These are phyloP conservation scores for Pseudotriccus pelzelni DNA, from an alignment of 2,797 vertebrate genomes.

Conservation along the genomic window DNA sequence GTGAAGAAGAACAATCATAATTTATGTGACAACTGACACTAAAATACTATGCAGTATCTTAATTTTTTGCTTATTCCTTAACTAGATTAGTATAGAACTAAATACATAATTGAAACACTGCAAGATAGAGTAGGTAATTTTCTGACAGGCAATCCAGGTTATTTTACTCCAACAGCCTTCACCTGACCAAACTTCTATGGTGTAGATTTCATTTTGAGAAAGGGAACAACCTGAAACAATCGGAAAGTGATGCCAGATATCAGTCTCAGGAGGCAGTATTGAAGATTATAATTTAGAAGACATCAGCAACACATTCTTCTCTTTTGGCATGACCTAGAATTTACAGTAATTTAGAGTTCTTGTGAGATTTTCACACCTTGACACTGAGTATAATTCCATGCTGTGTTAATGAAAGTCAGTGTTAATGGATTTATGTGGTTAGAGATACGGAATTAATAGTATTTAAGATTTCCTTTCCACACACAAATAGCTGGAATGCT, in stretches of 20 bases:
- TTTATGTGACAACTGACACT: background rate
- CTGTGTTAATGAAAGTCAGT: background rate
- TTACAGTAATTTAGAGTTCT: background rate
- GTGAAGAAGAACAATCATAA: background rate
- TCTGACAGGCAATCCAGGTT: background rate
- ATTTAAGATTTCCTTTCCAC: background rate
- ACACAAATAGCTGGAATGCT: background rate
- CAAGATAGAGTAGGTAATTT: background rate
- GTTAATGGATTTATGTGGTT: background rate
- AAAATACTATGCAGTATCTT: background rate
- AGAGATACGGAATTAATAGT: background rate
- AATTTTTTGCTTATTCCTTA: background rate
- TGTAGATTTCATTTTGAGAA: background rate
- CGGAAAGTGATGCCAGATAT: background rate
- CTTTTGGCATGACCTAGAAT: background rate
- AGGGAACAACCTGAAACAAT: background rate
- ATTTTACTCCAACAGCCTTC: background rate
- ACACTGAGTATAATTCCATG: background rate
- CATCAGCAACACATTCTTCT: background rate
- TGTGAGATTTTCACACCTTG: background rate
- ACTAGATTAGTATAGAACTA: background rate
- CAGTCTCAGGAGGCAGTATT: background rate
- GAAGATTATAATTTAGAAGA: background rate
- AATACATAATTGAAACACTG: background rate
- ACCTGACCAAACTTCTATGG: background rate